Evolutionary conservation across 2,888 invertebrate species (phyloP), one percentile per base, ranked within the genome.

Genomic region (Agonopterix alstromeriana): DNA sequence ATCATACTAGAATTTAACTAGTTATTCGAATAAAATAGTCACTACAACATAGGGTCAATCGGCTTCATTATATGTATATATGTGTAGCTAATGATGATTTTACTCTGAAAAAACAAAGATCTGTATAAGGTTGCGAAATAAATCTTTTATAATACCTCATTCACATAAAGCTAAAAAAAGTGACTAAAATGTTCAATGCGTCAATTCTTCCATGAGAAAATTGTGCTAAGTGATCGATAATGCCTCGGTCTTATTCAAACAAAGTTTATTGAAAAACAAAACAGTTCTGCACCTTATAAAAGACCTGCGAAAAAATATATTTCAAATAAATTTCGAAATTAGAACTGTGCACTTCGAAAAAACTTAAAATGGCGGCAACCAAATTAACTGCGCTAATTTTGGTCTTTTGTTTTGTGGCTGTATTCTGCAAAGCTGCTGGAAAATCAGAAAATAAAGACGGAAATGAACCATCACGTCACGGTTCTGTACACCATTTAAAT

Each of bases 341-440:
- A 8, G 45, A 47, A 45, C 10, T 14, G 4, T 12, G 27, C 2
- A 35, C 17, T 40, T 7, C 11, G 4, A 14, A 12, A 27, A 57
- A 48, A 41, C 71, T 3, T 2, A 27, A 68, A 47, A 77, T 76
- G 79, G 70, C 73, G 38, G 60, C 51, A 27, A 62, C 57, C 1
- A 73, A 70, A 53, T 50, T 77, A 53, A 63, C 70, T 54, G 56
- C 60, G 54, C 35, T 73, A 3, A 47, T 75, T 53, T 51, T 77
- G 43, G 35, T 76, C 2, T 57, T 73, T 38, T 73, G 67, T 46
- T 54, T 69, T 11, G 48, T 73, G 42, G 64, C 61, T 40, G 50
- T 64, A 4, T 49, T 67, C 10, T 61, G 57, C 11, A 54, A 63
- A 36, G 51, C 54, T 7, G 48, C 12, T 38, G 50, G 10, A 41